phyloP scores from a whole-genome alignment of 2,797 vertebrate genomes.

The Sebastes steindachneri region DNA sequence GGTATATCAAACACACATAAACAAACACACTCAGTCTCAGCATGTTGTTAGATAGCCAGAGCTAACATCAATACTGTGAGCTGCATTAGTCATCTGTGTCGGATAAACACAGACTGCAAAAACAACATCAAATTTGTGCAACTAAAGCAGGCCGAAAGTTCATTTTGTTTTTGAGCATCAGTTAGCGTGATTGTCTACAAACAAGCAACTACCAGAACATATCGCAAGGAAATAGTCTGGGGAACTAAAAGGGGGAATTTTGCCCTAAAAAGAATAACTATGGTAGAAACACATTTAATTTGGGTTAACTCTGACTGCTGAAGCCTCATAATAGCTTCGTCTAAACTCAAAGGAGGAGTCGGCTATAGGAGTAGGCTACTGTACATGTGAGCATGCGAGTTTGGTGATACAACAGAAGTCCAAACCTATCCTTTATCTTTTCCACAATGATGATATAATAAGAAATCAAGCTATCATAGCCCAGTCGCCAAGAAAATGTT shows the following conservation, averaged over 20 bases:
- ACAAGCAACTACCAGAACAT: not conserved
- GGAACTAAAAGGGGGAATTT: not conserved
- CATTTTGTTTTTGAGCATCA: not conserved
- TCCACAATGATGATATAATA: not conserved
- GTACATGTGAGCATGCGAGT: not conserved
- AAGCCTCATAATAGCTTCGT: no score
- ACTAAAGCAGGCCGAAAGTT: not conserved
- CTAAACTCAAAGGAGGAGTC: no score
- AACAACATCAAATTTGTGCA: not conserved
- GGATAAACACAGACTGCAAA: not conserved
- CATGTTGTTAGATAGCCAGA: no score
- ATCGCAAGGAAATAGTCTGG: not conserved
- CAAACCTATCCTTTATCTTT: not conserved
- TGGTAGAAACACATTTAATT: not conserved
- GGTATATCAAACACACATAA: no score
- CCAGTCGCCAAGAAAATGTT: no score
- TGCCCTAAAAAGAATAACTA: not conserved
- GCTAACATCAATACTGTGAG: no score
- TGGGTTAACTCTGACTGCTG: not conserved
- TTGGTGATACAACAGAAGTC: not conserved
- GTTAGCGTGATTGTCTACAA: not conserved
- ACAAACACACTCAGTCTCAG: no score
- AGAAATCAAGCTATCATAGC: not conserved
- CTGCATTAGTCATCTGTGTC: not conserved
- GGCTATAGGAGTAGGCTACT: no score